Base-by-base conservation (phyloP, 2,888 invertebrate species). In the Imbricaverruca yamaguchii region DNA sequence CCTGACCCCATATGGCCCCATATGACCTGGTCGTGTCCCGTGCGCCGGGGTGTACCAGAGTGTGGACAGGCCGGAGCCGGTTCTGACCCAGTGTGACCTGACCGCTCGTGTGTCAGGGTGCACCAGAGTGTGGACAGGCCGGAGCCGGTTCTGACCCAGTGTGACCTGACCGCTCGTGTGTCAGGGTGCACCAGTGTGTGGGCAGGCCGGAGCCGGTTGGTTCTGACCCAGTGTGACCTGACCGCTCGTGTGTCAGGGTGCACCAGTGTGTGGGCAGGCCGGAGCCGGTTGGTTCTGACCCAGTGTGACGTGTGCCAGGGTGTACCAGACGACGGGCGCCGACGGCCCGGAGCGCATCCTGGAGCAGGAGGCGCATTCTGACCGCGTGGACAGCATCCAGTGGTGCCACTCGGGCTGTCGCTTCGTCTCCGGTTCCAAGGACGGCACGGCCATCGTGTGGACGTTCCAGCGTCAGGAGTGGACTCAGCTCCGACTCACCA, bases 371-470 rank as follows among this genome's bases (percentile, higher is more conserved):
- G 92, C 92, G n/a, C 96, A 97, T 87, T 89, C 90, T 1, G 98
- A 98, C 88, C 92, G 95, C 0, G 97, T 98, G 56, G 98, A 99
- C 89, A 96, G 96, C 81, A 93, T 99, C 81, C 94, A 95, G 85
- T 99, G 98, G 95, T 93, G 96, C 69, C 95, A 97, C 87, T 65
- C 69, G n/a, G 94, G 94, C 0, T 90, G 96, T 81, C 90, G 93
- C 83, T 97, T 99, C 88, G 92, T 97, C 82, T 97, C 96, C 25
- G 98, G 98, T 15, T 94, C 95, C 85, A 96, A 96, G 87, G 98
- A 98, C 89, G 98, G 98, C 25, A 93, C 93, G 2, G 97, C 97
- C 0, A 92, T 94, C 84, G 91, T 98, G 82, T 98, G 98, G 97
- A 91, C 93, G 84, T 94, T 94, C 87, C 93, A 95, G 87, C 91